Conservation (phyloP, 2,797 vertebrate species). For the Sparidentex hasta region DNA sequence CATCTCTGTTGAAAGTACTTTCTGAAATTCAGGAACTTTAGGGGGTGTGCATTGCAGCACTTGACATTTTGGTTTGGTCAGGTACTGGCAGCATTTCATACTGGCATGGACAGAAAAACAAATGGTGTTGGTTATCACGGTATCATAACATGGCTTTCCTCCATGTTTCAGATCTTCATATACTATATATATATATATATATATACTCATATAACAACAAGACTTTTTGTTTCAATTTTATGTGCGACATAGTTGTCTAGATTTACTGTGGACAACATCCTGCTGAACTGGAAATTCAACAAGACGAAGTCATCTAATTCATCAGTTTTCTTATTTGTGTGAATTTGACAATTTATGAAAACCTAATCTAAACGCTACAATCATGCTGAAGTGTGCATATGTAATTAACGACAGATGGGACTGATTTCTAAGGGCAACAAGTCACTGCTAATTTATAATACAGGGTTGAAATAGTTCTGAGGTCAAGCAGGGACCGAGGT, state of each 20-base stretch:
- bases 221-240: neutral
- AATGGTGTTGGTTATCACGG: neutral
- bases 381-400: neutral
- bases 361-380: neutral
- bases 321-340: neutral
- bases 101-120: neutral
- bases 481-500: neutral
- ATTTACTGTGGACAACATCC: neutral
- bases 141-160: neutral
- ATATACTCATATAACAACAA: too few relatives aligned
- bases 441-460: slow-evolving; percentile 7
- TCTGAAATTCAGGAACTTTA: too few relatives aligned
- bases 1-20: too few relatives aligned
- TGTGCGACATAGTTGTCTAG: neutral
- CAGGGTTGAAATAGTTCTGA: neutral
- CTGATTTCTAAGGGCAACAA: neutral
- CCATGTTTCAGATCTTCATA: neutral
- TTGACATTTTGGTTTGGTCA: too few relatives aligned
- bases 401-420: slow-evolving; percentile 6
- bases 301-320: neutral
- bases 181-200: too few relatives aligned
- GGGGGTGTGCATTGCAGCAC: too few relatives aligned
- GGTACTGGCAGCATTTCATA: too few relatives aligned
- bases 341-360: neutral
- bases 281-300: neutral